Evolutionary conservation across 1,140 invertebrate genomes (phyloP), one percentile per base, ranked within the genome.

Genomic region (Venturia canescens): DNA sequence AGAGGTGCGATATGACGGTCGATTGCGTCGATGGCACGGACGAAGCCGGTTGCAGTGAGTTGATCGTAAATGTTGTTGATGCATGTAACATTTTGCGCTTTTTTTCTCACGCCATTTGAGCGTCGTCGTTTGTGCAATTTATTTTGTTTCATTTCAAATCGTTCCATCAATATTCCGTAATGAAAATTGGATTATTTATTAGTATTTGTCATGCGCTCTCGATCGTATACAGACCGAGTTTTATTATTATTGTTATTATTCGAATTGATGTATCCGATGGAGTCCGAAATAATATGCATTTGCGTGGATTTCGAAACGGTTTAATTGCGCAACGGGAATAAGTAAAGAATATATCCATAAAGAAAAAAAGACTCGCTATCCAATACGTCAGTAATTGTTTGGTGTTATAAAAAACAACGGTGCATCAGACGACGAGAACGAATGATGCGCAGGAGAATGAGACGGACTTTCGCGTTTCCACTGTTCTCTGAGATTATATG

Each of bases 21-120:
- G 98, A 99, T 92, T 99, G 98, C 91, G 95, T 97, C 53, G 98
- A 99, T 89, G 97, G 97, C 78, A 97, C 97, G 15, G 98, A 99
- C 90, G 97, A 98, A 92, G 95, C 95, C 21, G 96, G 97, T 89
- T 98, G 98, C 93, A 96, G 97, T 98, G 93, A 98, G 97, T 97
- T 91, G 86, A 77, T 23, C 29, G n/a, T 15, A 3, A 79, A 23
- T 69, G 53, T 50, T 21, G n/a, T 13, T 44, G 13, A 44, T 44
- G 13, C 38, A 44, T 44, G 38, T 44, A 5, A 44, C 38, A 11
- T 44, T 44, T 44, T 44, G n/a, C 38, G 7, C 13, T 11, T 44
- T 44, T 44, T 44, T 44, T 44, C 38, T 11, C 38, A 44, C 38
- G 38, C 38, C 38, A 44, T 44, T 44, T 44, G 38, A 44, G 11